These are phyloP conservation scores for Geotrupes spiniger DNA, from an alignment of 2,888 invertebrate genomes.

Conservation along the genomic window DNA sequence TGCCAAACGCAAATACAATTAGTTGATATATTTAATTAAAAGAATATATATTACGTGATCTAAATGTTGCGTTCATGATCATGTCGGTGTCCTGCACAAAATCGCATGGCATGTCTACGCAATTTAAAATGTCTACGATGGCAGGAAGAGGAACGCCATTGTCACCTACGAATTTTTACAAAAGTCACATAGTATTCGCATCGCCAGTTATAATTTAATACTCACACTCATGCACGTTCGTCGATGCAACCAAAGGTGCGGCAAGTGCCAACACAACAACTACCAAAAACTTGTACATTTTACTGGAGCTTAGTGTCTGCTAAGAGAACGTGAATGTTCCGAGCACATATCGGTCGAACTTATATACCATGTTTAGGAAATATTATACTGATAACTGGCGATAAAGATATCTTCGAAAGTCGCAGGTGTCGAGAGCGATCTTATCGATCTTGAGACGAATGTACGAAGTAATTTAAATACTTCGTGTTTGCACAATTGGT, in stretches of 20 bases:
- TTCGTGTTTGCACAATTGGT: too few species aligned
- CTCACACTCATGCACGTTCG: slow-evolving; percentile 23
- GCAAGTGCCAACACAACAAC: slow-evolving; percentile 1
- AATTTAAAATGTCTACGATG: slow-evolving; percentile 21
- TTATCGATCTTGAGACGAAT: too few species aligned
- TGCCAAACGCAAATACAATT: too few species aligned
- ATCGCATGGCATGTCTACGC: slow-evolving; percentile 25
- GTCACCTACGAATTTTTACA: slow-evolving; percentile 20
- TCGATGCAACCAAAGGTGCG: slow-evolving; percentile 3
- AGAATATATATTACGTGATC: slow-evolving; percentile 23
- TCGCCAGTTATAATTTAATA: background rate
- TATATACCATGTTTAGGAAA: background rate
- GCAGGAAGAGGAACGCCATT: slow-evolving; percentile 21
- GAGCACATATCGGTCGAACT: slow-evolving; percentile 13
- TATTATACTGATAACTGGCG: background rate
- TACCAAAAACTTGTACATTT: slow-evolving; percentile 3
- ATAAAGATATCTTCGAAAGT: background rate
- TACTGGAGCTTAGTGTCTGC: too few species aligned
- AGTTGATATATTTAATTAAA: background rate
- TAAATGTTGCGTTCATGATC: slow-evolving; percentile 26
- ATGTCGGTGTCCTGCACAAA: slow-evolving; percentile 17
- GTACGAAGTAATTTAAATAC: too few species aligned
- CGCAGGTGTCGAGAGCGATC: background rate
- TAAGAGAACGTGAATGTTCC: slow-evolving; percentile 9
- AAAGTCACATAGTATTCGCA: background rate